Conservation (phyloP, 2,113 vertebrate genomes). For the Rhabdomys dilectus region DNA sequence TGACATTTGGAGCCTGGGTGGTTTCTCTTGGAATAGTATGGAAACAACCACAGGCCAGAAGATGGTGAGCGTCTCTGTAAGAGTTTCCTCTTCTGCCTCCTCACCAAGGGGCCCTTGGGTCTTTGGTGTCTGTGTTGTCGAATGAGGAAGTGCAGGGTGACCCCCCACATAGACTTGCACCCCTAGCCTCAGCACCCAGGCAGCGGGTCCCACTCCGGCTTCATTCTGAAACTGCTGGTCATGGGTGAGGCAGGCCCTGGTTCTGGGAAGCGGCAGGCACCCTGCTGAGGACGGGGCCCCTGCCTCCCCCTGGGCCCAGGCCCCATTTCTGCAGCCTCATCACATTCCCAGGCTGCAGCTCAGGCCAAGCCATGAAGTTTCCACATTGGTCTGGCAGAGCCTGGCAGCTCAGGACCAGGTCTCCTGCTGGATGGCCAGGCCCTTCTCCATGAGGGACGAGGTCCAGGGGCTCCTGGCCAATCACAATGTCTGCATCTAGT, state of each 20-base stretch:
- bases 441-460: not conserved
- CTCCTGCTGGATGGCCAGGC: not conserved
- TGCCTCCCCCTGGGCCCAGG: not conserved
- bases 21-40: not conserved
- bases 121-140: not conserved
- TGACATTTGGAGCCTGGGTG: not conserved
- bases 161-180: not conserved
- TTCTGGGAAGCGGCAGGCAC: constrained; percentile 65
- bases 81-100: not conserved
- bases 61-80: too few relatives aligned
- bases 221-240: not conserved
- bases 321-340: constrained; percentile 75
- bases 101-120: not conserved
- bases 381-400: constrained; percentile 73
- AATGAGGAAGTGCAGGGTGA: not conserved
- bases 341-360: constrained; percentile 75
- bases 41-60: not conserved
- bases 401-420: not conserved
- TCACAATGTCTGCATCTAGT: not conserved
- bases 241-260: not conserved
- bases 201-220: not conserved
- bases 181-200: not conserved
- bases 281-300: not conserved
- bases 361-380: not conserved
- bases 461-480: not conserved